A percentile compares a stretch with the other conserved stretches of the same genome.
Evolutionary conservation across 2,797 vertebrate genomes (phyloP).

Genomic region (Lindbergichthys nudifrons): DNA sequence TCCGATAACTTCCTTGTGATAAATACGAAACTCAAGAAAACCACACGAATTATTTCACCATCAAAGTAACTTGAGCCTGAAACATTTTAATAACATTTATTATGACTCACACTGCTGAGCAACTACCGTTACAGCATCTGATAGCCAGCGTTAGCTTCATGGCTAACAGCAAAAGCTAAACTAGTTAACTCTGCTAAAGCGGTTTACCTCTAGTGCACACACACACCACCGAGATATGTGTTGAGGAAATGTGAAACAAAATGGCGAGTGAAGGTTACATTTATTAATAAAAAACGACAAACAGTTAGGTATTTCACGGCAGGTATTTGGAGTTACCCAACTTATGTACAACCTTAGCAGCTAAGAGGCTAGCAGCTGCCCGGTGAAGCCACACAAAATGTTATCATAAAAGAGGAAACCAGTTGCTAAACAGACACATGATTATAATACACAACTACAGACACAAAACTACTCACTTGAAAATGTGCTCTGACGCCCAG

Average conservation of each 20-base stretch:
- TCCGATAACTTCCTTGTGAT: background rate
- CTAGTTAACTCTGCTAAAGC: background rate
- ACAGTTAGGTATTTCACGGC: background rate
- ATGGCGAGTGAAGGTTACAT: rapidly evolving
- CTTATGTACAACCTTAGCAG: constrained; percentile 32
- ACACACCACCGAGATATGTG: no score
- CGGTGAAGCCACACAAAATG: background rate
- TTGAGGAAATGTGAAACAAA: background rate
- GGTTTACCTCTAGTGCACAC: background rate
- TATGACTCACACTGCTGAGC: no score
- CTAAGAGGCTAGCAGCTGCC: constrained; percentile 32
- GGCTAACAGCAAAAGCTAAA: constrained; percentile 13
- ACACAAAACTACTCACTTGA: constrained; percentile 86
- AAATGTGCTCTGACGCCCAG: constrained; percentile 96
- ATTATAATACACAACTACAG: rapidly evolving
- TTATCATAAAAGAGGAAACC: background rate
- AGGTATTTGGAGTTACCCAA: constrained; percentile 32
- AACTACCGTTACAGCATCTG: background rate
- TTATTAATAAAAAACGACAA: background rate
- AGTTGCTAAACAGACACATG: rapidly evolving
- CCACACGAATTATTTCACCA: rapidly evolving
- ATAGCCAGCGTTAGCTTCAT: background rate
- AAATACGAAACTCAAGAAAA: no score
- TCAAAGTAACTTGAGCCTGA: rapidly evolving
- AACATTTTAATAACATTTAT: background rate